phyloP scores from a whole-genome alignment of 1,140 invertebrate species.

The Heliconius himera region DNA sequence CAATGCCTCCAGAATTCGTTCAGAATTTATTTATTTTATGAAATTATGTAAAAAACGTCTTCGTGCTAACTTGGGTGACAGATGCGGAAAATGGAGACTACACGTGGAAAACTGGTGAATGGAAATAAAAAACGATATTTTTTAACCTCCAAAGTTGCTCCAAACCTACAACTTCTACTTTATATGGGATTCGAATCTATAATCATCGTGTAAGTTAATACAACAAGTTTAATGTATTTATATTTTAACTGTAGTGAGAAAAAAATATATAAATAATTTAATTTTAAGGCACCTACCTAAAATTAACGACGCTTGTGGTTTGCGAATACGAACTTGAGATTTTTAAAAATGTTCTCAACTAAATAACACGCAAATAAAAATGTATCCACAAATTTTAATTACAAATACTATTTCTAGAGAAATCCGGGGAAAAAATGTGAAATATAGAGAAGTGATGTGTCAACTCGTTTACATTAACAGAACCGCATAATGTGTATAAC shows the following conservation, averaged over 20 bases:
- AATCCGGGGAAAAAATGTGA: constrained; percentile 34
- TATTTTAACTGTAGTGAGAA: background rate
- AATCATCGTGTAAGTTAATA: too few species aligned
- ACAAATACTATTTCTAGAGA: constrained; percentile 36
- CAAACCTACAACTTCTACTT: too few species aligned
- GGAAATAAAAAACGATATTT: too few species aligned
- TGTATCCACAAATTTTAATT: constrained; percentile 42
- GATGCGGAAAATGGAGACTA: too few species aligned
- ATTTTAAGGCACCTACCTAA: background rate
- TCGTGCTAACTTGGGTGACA: too few species aligned
- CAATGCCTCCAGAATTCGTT: too few species aligned
- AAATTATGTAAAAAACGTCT: too few species aligned
- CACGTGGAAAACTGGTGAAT: too few species aligned
- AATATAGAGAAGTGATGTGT: constrained; percentile 37
- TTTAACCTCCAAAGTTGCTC: too few species aligned
- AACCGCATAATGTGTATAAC: constrained; percentile 35
- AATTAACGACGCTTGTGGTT: background rate
- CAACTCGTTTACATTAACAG: constrained; percentile 42
- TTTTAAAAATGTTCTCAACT: constrained; percentile 16
- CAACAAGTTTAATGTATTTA: background rate
- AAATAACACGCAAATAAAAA: constrained; percentile 24
- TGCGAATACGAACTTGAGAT: constrained; percentile 18
- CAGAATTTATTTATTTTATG: too few species aligned
- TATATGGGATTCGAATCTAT: too few species aligned
- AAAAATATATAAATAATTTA: background rate